A percentile compares a stretch with the other conserved stretches of the same genome.
These are phyloP conservation scores for Neoarius graeffei DNA, from an alignment of 2,113 vertebrate species.

Conservation along the genomic window DNA sequence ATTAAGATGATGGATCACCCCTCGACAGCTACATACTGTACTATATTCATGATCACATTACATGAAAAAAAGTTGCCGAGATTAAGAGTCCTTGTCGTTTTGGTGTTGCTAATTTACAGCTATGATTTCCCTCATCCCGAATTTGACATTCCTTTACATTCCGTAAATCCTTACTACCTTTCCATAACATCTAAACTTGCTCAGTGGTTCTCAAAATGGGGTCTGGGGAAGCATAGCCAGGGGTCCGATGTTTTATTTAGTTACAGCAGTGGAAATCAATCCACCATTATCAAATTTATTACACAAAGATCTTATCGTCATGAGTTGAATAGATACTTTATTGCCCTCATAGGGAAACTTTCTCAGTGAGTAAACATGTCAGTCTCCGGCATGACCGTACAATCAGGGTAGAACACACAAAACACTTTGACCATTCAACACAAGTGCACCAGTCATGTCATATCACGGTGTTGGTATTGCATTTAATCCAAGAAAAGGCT, in stretches of 20 bases:
- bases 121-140: background rate
- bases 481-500: no score
- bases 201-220: background rate
- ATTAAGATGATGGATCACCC: background rate
- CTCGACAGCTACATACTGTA: background rate
- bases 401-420: no score
- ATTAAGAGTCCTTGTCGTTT: background rate
- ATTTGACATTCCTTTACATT: background rate
- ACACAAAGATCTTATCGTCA: no score
- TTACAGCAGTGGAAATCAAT: no score
- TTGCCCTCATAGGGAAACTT: no score
- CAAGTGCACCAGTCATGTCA: no score
- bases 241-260: background rate
- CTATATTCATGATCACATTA: background rate
- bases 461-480: no score
- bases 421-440: no score
- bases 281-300: no score
- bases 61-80: background rate
- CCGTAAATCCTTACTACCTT: background rate
- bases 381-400: no score
- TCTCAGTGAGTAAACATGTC: no score
- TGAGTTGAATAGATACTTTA: no score
- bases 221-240: background rate
- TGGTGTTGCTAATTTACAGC: background rate
- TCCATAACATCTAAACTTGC: background rate